Evolutionary conservation across 2,113 vertebrate genomes (phyloP).

Genomic region (Tretioscincus oriximinensis): DNA sequence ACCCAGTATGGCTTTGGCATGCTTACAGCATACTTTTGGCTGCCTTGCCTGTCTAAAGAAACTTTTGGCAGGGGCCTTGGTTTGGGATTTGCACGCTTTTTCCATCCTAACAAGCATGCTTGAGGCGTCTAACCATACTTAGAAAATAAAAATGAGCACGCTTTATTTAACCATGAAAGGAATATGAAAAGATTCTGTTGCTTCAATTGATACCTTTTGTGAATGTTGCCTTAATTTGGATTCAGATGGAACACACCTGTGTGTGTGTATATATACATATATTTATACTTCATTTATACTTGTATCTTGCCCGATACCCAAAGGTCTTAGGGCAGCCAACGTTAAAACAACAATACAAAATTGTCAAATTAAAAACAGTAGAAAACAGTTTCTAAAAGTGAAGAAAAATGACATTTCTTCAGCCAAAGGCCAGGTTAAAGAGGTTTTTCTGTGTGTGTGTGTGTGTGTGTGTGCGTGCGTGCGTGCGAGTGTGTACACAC

Average conservation of each 20-base stretch:
- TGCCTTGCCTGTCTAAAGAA: constrained; percentile 66
- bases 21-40: constrained; percentile 66
- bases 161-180: constrained; percentile 62
- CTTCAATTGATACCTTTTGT: constrained; percentile 53
- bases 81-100: constrained; percentile 68
- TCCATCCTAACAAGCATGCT: constrained; percentile 65
- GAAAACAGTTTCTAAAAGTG: too few relatives aligned
- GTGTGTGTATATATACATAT: too few relatives aligned
- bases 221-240: constrained; percentile 52
- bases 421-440: not conserved
- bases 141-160: constrained; percentile 66
- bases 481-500: not conserved
- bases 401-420: too few relatives aligned
- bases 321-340: too few relatives aligned
- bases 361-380: too few relatives aligned
- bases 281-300: too few relatives aligned
- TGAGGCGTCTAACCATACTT: constrained; percentile 62
- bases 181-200: constrained; percentile 57
- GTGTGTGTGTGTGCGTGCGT: not conserved
- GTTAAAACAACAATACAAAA: too few relatives aligned
- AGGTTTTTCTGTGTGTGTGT: not conserved
- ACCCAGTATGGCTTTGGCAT: constrained; percentile 71
- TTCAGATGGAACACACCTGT: constrained; percentile 33
- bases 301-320: too few relatives aligned
- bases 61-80: constrained; percentile 68